Evolutionary conservation across 2,113 vertebrate species (phyloP).

Genomic region (Pelecanus crispus): DNA sequence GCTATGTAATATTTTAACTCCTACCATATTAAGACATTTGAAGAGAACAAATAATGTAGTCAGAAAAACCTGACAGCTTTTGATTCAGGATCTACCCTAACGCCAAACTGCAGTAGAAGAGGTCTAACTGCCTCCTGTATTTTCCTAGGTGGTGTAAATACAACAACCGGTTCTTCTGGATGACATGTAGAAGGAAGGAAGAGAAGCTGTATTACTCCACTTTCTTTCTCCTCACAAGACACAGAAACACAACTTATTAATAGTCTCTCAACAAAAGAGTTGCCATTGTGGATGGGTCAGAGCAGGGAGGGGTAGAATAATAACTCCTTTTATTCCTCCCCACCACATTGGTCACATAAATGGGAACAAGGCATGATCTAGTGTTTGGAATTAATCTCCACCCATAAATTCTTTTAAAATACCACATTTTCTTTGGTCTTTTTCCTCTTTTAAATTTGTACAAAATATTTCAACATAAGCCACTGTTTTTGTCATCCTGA

Average conservation of each 20-base stretch:
- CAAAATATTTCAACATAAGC: constrained; percentile 9
- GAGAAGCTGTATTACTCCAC: background rate
- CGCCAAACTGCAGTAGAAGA: background rate
- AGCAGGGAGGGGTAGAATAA: background rate
- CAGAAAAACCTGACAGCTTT: background rate
- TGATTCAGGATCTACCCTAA: background rate
- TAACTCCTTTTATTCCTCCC: background rate
- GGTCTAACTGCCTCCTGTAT: background rate
- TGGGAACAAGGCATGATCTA: background rate
- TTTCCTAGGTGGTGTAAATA: background rate
- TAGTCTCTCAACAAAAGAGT: background rate
- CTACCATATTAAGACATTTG: background rate
- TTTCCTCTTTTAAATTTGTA: background rate
- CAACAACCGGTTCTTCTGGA: background rate
- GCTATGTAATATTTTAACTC: background rate
- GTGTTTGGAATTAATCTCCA: background rate
- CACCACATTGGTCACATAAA: background rate
- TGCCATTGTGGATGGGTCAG: background rate
- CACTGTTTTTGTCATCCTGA: background rate
- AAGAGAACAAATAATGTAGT: background rate
- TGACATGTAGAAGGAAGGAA: background rate
- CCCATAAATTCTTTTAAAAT: background rate
- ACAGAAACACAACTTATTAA: background rate
- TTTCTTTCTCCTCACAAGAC: background rate
- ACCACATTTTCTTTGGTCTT: background rate